Percentiles rank a stretch among this genome's conserved stretches.
Conservation (phyloP, 1,140 invertebrate species). For the Phenacoccus solenopsis region DNA sequence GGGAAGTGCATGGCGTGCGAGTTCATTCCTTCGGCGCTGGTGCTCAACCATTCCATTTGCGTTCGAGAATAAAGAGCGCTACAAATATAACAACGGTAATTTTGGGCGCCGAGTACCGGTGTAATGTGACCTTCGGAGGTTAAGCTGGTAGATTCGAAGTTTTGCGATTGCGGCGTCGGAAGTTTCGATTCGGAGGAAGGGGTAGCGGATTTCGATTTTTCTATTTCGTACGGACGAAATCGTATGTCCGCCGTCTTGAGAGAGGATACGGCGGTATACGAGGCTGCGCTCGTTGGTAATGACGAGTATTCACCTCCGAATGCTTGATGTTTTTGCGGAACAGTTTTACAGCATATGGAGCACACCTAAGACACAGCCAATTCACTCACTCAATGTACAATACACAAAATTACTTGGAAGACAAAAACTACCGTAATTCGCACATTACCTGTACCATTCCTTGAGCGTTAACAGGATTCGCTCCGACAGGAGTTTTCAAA, state of each 20-base stretch:
- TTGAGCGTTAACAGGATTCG: conserved; percentile 67
- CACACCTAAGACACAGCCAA: too few relatives aligned
- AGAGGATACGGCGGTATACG: background rate
- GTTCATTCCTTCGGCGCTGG: conserved; percentile 70
- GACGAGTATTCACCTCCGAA: conserved; percentile 19
- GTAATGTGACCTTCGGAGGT: background rate
- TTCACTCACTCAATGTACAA: too few relatives aligned
- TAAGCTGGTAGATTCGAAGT: background rate
- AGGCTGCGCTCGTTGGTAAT: background rate
- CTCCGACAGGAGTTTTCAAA: conserved; percentile 61
- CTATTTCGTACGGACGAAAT: conserved; percentile 60
- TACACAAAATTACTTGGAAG: too few relatives aligned
- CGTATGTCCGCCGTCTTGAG: conserved; percentile 38
- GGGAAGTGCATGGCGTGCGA: conserved; percentile 86
- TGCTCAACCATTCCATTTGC: conserved; percentile 70
- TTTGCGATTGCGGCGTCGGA: background rate
- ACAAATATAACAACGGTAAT: conserved; percentile 53
- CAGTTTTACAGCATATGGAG: conserved; percentile 66
- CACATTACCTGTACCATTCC: conserved; percentile 39
- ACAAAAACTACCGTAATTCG: background rate
- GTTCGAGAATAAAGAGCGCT: conserved; percentile 50
- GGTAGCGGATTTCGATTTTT: conserved; percentile 33
- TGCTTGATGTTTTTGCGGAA: conserved; percentile 55
- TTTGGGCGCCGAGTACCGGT: conserved; percentile 17
- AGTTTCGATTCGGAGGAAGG: background rate